phyloP scores from a whole-genome alignment of 2,113 vertebrate genomes.

The Hippopotamus amphibius region DNA sequence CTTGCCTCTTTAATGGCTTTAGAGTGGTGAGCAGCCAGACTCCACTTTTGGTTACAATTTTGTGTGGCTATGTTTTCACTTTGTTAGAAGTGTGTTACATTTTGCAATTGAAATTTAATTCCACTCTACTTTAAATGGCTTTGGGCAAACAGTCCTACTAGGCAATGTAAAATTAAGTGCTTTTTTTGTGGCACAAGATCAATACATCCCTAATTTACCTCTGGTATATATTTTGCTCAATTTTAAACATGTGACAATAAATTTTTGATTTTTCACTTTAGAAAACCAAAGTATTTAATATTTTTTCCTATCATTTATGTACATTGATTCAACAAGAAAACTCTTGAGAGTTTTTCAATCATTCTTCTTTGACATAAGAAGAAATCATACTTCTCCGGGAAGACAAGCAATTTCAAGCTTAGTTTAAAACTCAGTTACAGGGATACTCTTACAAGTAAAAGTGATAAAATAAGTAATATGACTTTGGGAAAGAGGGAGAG shows the following conservation, averaged over 20 bases:
- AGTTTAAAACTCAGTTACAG: background rate
- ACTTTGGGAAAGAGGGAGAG: background rate
- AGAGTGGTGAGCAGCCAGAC: background rate
- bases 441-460: background rate
- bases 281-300: background rate
- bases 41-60: background rate
- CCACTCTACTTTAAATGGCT: constrained; percentile 19
- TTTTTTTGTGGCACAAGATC: background rate
- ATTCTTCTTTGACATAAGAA: background rate
- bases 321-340: background rate
- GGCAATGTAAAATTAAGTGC: background rate
- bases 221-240: background rate
- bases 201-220: background rate
- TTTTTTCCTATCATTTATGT: background rate
- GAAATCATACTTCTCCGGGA: constrained; percentile 38
- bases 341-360: constrained; percentile 4
- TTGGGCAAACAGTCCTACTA: background rate
- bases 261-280: constrained; percentile 49
- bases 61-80: constrained; percentile 17
- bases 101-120: constrained; percentile 54
- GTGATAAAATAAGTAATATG: background rate
- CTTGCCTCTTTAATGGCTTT: background rate
- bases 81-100: background rate
- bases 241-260: constrained; percentile 23
- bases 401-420: constrained; percentile 53